Evolutionary conservation across 2,888 invertebrate species (phyloP).

Genomic region (Pyrgus malvae): DNA sequence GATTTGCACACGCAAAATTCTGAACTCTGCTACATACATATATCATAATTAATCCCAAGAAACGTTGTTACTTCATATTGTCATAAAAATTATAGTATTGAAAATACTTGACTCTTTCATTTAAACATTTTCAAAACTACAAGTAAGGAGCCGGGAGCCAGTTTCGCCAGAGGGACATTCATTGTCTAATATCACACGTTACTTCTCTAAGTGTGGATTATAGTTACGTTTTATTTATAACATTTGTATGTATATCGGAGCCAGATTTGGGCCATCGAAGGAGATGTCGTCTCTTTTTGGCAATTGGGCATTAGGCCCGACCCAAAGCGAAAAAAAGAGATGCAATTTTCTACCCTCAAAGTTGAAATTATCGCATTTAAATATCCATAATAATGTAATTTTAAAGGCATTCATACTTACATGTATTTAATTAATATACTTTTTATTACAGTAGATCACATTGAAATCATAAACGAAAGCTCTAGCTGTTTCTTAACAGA

Average conservation of each 20-base stretch:
- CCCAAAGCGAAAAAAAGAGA: slow-evolving; percentile 9
- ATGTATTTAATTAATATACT: neutral
- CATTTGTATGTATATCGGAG: slow-evolving; percentile 22
- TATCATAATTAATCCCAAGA: no score
- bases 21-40: neutral
- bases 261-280: slow-evolving; percentile 9
- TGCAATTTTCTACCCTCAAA: slow-evolving; percentile 29
- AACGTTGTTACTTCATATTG: no score
- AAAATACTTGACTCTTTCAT: neutral
- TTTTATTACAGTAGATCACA: slow-evolving; percentile 1
- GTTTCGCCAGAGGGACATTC: slow-evolving; percentile 43
- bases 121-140: neutral
- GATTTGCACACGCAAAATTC: neutral
- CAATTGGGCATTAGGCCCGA: neutral
- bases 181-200: slow-evolving; percentile 66
- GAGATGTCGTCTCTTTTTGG: slow-evolving; percentile 8
- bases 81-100: neutral
- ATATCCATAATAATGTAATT: slow-evolving; percentile 5
- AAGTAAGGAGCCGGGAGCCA: slow-evolving; percentile 22
- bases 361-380: slow-evolving; percentile 14
- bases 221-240: slow-evolving; percentile 30
- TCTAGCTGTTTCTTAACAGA: slow-evolving; percentile 2
- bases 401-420: slow-evolving; percentile 10
- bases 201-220: slow-evolving; percentile 43
- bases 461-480: slow-evolving; percentile 17